A percentile compares a stretch with the other conserved stretches of the same genome.
phyloP scores from a whole-genome alignment of 1,140 invertebrate species.

The Cyphomyrmex costatus region DNA sequence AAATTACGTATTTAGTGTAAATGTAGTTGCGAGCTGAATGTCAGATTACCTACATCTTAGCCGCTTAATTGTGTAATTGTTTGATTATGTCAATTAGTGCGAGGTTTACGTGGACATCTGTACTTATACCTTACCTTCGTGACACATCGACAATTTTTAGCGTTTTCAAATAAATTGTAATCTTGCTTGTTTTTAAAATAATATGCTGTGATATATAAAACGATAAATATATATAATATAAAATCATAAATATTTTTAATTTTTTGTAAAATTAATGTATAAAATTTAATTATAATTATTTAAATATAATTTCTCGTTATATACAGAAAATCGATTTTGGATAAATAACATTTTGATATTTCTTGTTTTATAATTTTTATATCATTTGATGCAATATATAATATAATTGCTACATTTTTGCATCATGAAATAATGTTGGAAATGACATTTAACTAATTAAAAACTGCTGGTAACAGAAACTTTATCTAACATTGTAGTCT shows the following conservation, averaged over 20 bases:
- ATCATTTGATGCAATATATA: constrained; percentile 7
- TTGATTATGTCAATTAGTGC: constrained; percentile 75
- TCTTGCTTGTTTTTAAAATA: not conserved
- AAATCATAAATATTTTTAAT: not conserved
- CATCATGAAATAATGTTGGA: not conserved
- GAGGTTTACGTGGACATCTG: not conserved
- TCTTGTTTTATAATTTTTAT: not conserved
- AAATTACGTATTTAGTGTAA: constrained; percentile 76
- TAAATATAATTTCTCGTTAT: not conserved
- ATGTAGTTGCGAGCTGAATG: constrained; percentile 65
- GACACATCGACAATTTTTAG: not conserved
- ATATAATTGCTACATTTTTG: constrained; percentile 34
- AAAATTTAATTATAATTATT: not conserved
- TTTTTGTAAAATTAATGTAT: not conserved
- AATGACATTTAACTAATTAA: constrained; percentile 59
- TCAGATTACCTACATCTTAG: constrained; percentile 43
- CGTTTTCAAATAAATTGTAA: not conserved
- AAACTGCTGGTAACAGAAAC: constrained; percentile 9
- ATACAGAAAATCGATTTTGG: not conserved
- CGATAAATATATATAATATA: too few species aligned
- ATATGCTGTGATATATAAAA: not conserved
- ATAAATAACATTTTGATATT: constrained; percentile 38
- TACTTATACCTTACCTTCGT: not conserved
- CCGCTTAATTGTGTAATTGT: constrained; percentile 70
- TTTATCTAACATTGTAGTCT: constrained; percentile 20